Evolutionary conservation across 2,888 invertebrate species (phyloP).

Genomic region (Drosophila affinis): DNA sequence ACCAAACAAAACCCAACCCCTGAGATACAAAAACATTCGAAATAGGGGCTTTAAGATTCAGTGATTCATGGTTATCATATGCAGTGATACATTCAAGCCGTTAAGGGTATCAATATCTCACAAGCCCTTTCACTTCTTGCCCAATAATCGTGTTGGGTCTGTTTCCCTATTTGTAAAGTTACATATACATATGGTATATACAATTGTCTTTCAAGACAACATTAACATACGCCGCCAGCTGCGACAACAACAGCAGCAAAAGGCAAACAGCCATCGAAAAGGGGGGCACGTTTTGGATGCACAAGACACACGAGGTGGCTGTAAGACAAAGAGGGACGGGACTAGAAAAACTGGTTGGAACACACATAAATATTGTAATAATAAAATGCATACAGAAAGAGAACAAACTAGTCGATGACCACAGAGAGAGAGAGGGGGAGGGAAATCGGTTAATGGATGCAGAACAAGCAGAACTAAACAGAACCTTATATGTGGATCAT

Average conservation of each 20-base stretch:
- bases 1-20: constrained; percentile 28
- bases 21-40: constrained; percentile 6
- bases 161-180: constrained; percentile 14
- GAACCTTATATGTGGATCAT: constrained; percentile 48
- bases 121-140: constrained; percentile 49
- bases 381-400: constrained; percentile 3
- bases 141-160: constrained; percentile 5
- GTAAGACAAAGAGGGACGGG: constrained; percentile 54
- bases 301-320: constrained; percentile 28
- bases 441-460: constrained; percentile 22
- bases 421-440: neutral
- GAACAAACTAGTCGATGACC: neutral
- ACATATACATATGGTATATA: neutral
- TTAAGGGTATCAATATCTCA: constrained; percentile 24
- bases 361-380: constrained; percentile 32
- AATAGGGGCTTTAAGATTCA: neutral
- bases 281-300: constrained; percentile 53
- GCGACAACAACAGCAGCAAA: constrained; percentile 27
- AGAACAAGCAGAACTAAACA: constrained; percentile 39
- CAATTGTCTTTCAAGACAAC: constrained; percentile 38
- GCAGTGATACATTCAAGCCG: constrained; percentile 17
- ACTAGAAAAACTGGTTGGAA: constrained; percentile 75
- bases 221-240: constrained; percentile 42
- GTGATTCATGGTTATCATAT: constrained; percentile 23
- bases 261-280: constrained; percentile 36